Evolutionary conservation across 2,888 invertebrate species (phyloP).

Genomic region (Thera obeliscata): DNA sequence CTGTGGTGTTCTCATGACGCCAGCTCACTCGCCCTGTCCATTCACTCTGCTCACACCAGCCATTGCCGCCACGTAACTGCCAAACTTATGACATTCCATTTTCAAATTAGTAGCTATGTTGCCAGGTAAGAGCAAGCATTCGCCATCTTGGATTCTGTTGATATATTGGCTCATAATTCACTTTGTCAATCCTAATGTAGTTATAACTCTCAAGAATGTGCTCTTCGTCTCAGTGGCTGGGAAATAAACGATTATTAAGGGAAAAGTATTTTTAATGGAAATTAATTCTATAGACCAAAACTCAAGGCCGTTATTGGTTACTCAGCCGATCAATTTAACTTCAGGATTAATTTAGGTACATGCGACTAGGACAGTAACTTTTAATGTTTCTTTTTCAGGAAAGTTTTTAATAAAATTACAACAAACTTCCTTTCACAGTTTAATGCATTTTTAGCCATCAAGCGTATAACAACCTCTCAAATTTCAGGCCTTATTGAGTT

Average conservation of each 20-base stretch:
- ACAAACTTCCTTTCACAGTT: conserved; percentile 32
- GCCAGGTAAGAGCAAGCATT: conserved; percentile 54
- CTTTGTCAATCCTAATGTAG: conserved; percentile 28
- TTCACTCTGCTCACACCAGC: conserved; percentile 73
- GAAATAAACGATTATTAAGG: conserved; percentile 20
- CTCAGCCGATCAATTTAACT: conserved; percentile 23
- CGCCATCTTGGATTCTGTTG: conserved; percentile 51
- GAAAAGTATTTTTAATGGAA: conserved; percentile 4
- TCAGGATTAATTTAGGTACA: conserved; percentile 9
- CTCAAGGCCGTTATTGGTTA: conserved; percentile 16
- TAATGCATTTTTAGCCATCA: conserved; percentile 48
- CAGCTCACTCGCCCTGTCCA: conserved; percentile 63
- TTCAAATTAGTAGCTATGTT: conserved; percentile 63
- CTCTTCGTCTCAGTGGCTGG: conserved; percentile 21
- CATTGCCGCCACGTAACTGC: conserved; percentile 67
- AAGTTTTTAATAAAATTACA: conserved; percentile 24
- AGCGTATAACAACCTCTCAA: conserved; percentile 54
- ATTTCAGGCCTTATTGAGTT: conserved; percentile 75
- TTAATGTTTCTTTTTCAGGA: conserved; percentile 35
- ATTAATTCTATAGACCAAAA: conserved; percentile 1
- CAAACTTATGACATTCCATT: conserved; percentile 82
- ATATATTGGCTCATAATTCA: conserved; percentile 45
- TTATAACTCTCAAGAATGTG: conserved; percentile 24
- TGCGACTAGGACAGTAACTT: conserved; percentile 9
- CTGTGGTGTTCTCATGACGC: conserved; percentile 78